Evolutionary conservation across 2,888 invertebrate species (phyloP).

Genomic region (Drosophila trichaetosa): DNA sequence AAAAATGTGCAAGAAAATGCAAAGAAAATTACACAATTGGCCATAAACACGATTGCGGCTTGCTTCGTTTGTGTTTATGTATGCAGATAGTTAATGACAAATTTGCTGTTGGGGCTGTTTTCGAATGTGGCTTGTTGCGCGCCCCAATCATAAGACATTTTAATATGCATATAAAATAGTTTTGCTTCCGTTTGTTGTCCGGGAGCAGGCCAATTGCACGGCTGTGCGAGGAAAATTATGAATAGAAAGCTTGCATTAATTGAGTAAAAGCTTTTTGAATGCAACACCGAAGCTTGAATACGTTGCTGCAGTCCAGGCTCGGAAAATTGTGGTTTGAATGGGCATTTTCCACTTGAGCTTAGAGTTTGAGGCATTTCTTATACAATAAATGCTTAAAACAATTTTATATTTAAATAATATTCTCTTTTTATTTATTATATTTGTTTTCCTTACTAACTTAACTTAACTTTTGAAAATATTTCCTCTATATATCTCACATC

Average conservation of each 20-base stretch:
- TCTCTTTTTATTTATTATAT: background rate
- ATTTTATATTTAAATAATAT: background rate
- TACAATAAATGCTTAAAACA: background rate
- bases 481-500: background rate
- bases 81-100: conserved; percentile 48
- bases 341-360: background rate
- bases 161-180: conserved; percentile 21
- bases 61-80: conserved; percentile 4
- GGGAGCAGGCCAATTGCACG: conserved; percentile 23
- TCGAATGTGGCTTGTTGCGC: conserved; percentile 1
- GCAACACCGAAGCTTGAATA: conserved; percentile 12
- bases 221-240: conserved; percentile 43
- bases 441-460: background rate
- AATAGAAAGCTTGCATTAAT: conserved; percentile 32
- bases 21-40: conserved; percentile 73
- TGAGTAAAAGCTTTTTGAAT: conserved; percentile 2
- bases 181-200: conserved; percentile 60
- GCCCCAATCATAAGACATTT: conserved; percentile 41
- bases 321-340: background rate
- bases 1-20: conserved; percentile 40
- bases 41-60: conserved; percentile 61
- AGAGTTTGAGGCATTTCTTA: background rate
- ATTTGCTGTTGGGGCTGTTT: conserved; percentile 41
- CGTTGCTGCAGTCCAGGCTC: background rate
- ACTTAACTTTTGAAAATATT: background rate